Conservation (phyloP, 2,797 vertebrate species). For the Iguana delicatissima region DNA sequence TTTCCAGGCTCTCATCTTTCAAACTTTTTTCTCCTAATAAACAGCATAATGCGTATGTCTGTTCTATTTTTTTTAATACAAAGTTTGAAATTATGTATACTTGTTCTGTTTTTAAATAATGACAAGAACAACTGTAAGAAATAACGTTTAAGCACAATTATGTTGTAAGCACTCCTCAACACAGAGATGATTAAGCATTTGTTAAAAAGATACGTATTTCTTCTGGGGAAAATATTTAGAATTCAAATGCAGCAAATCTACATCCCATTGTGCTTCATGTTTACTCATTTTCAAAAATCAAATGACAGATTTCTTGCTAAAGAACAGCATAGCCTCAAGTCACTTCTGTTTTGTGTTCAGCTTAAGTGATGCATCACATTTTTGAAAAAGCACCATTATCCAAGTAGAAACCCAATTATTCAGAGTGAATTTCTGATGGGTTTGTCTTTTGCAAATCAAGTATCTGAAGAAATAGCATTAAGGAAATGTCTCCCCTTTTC, state of each 20-base stretch:
- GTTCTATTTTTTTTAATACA: background rate
- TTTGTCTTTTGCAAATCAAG: background rate
- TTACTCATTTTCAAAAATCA: background rate
- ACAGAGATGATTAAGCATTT: background rate
- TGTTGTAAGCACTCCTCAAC: background rate
- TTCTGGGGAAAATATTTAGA: background rate
- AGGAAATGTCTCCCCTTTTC: background rate
- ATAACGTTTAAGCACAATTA: background rate
- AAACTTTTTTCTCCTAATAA: background rate
- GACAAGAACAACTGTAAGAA: background rate
- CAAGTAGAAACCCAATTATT: background rate
- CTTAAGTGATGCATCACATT: conserved; percentile 6
- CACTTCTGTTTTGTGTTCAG: background rate
- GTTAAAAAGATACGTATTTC: background rate
- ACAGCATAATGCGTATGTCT: background rate
- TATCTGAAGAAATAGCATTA: background rate
- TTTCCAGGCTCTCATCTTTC: background rate
- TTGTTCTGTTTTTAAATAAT: background rate
- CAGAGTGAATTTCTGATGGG: background rate
- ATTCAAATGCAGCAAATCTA: background rate
- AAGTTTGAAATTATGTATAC: background rate
- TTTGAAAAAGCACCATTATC: background rate
- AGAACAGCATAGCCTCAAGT: background rate
- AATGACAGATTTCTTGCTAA: background rate
- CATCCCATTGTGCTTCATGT: background rate